phyloP scores from a whole-genome alignment of 2,888 invertebrate species.

The Dryadula phaetusa region DNA sequence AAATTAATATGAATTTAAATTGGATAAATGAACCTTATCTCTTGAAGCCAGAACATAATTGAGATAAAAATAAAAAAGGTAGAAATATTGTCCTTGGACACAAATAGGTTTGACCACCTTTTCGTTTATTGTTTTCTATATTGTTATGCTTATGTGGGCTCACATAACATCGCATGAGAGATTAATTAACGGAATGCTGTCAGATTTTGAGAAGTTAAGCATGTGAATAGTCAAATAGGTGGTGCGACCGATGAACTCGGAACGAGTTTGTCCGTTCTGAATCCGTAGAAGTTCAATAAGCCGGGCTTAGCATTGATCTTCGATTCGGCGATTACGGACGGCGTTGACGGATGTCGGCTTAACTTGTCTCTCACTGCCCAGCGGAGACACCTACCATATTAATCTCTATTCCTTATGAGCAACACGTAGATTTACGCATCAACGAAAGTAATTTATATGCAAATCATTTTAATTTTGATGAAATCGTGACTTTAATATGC shows the following conservation, averaged over 20 bases:
- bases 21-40: neutral
- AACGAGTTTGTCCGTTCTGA: slow-evolving; percentile 65
- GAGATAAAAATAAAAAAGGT: no score
- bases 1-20: neutral
- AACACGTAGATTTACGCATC: slow-evolving; percentile 82
- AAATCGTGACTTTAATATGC: slow-evolving; percentile 77
- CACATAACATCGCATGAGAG: slow-evolving; percentile 42
- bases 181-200: slow-evolving; percentile 64
- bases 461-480: slow-evolving; percentile 78
- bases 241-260: slow-evolving; percentile 63
- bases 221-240: slow-evolving; percentile 56
- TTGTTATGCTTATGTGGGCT: slow-evolving; percentile 36
- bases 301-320: slow-evolving; percentile 81
- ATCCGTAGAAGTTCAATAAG: slow-evolving; percentile 79
- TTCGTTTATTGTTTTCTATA: neutral
- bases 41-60: no score
- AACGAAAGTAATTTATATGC: slow-evolving; percentile 83
- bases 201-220: slow-evolving; percentile 72
- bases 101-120: neutral
- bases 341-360: slow-evolving; percentile 84
- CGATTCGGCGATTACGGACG: slow-evolving; percentile 78
- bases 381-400: slow-evolving; percentile 77
- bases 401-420: slow-evolving; percentile 80
- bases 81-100: neutral
- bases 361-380: slow-evolving; percentile 78